Base-by-base conservation (phyloP, 30 jellyfish, hydroid and myxozoan genomes). In the Haliclystus octoradiatus region DNA sequence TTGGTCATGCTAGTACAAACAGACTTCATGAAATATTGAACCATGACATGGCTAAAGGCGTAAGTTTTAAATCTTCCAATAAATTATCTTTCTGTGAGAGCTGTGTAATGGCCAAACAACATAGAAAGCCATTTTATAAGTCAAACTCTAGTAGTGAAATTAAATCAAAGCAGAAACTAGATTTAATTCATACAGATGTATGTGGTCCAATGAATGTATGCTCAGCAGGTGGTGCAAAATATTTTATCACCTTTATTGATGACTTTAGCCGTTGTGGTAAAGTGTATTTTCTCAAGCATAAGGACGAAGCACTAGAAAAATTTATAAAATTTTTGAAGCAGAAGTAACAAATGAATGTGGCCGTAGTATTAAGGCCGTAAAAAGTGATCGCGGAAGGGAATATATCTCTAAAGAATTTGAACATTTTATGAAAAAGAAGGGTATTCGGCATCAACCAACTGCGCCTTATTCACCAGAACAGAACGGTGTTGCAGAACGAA, bases 391-490 rank as follows among this genome's bases (percentile, higher is more conserved):
- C 34, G 78, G 78, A 33, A 35, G 78, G 27, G 73, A 68, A 53
- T 68, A 68, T 26, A 33, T 2, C 27, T 68, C 78, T 3, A 50
- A 7, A 68, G 34, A 68, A 68, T 68, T 23, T 47, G 73, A 68
- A 5, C 69, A 34, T n/a, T 68, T 23, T 24, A 68, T 34, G 23
- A 68, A 68, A 68, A 23, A 15, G 3, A 40, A 34, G 49, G 78
- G 78, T 25, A 68, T 68, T 33, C 25, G 78, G 27, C 78, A 40
- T 68, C 69, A 68, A n/a, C n/a, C n/a, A n/a, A n/a, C n/a, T n/a
- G n/a, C n/a, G n/a, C n/a, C n/a, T n/a, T n/a, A n/a, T n/a, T n/a
- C n/a, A n/a, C n/a, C n/a, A n/a, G n/a, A n/a, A n/a, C n/a, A n/a
- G n/a, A n/a, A n/a, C n/a, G 69, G 78, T 7, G 74, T 68, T 25